phyloP scores from a whole-genome alignment of 1,140 invertebrate species.

The Plutomurus gul region DNA sequence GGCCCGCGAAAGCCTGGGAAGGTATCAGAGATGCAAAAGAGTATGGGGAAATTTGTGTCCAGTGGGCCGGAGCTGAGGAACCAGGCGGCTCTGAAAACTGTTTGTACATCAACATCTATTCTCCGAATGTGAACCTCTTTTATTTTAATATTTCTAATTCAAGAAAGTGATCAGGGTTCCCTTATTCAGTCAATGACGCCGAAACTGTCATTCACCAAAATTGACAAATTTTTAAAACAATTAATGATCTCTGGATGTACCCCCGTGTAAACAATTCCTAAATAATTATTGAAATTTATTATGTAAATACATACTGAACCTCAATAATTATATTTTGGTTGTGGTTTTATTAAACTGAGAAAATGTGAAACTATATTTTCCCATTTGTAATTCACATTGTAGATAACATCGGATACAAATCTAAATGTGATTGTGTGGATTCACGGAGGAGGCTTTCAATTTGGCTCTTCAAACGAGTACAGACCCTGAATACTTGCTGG shows the following conservation, averaged over 20 bases:
- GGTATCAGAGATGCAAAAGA: neutral
- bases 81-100: neutral
- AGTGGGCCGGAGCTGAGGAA: neutral
- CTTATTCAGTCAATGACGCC: too few relatives aligned
- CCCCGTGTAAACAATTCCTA: too few relatives aligned
- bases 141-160: neutral
- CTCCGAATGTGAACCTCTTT: neutral
- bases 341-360: too few relatives aligned
- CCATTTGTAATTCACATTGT: too few relatives aligned
- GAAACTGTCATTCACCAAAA: too few relatives aligned
- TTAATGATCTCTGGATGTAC: too few relatives aligned
- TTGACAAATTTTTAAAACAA: too few relatives aligned
- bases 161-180: too few relatives aligned
- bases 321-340: too few relatives aligned
- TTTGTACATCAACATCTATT: neutral
- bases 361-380: too few relatives aligned
- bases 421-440: slow-evolving; percentile 63
- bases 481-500: slow-evolving; percentile 49
- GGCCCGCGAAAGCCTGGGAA: neutral
- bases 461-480: slow-evolving; percentile 36
- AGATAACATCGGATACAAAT: neutral
- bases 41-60: neutral
- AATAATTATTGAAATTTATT: too few relatives aligned
- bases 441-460: slow-evolving; percentile 58
- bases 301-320: too few relatives aligned